phyloP scores from a whole-genome alignment of 2,797 vertebrate genomes.

The Lagorchestes hirsutus region DNA sequence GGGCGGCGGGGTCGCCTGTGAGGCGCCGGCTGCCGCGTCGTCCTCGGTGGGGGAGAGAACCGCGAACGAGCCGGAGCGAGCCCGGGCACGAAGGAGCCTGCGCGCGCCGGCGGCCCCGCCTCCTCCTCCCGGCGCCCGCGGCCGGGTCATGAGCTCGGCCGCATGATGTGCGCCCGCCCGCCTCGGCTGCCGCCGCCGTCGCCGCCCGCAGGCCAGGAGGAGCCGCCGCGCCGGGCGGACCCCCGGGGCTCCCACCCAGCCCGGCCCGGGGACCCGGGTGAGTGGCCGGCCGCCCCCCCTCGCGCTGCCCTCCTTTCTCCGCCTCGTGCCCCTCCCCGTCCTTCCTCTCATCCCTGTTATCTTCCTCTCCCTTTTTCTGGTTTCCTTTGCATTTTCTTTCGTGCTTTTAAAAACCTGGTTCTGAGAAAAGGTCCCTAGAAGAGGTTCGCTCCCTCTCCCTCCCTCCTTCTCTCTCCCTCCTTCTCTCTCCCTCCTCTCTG shows the following conservation, averaged over 20 bases:
- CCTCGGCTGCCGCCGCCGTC: conserved; percentile 64
- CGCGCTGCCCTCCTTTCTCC: too few species aligned
- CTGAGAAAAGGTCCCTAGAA: background rate
- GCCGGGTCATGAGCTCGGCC: conserved; percentile 73
- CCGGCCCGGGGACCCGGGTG: background rate
- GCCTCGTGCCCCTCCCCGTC: too few species aligned
- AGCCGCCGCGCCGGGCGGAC: conserved; percentile 69
- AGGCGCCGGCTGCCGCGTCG: background rate
- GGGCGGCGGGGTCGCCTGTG: background rate
- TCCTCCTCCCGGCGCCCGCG: conserved; percentile 25
- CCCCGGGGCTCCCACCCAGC: conserved; percentile 70
- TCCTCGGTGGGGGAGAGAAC: background rate
- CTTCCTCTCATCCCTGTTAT: too few species aligned
- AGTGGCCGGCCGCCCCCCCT: accelerated
- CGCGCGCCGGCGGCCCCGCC: background rate
- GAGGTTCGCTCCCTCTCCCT: too few species aligned
- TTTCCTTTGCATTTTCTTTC: background rate
- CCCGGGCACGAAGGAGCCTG: conserved; percentile 23
- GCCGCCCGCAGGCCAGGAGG: conserved; percentile 70
- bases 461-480: too few species aligned
- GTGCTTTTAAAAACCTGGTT: background rate
- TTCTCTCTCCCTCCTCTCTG: too few species aligned
- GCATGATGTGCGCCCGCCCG: conserved; percentile 74
- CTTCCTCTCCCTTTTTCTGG: background rate
- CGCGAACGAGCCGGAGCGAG: background rate